phyloP scores from a whole-genome alignment of 2,797 vertebrate species.

The Premnoplex brunnescens region DNA sequence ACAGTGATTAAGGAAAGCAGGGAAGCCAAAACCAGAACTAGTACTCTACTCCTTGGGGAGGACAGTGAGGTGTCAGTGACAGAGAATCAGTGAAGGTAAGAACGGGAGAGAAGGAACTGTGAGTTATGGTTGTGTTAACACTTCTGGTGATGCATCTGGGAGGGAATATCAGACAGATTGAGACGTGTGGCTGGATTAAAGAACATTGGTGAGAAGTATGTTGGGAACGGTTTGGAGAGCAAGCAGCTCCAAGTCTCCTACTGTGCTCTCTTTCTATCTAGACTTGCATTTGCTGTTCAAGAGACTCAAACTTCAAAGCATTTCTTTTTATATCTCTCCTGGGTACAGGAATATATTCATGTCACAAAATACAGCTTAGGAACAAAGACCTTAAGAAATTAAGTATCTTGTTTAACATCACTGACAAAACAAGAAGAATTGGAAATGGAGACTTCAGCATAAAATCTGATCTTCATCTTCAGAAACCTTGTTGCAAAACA shows the following conservation, averaged over 20 bases:
- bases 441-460: background rate
- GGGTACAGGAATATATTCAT: background rate
- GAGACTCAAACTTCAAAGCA: background rate
- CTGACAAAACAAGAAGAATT: background rate
- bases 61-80: background rate
- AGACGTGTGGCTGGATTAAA: background rate
- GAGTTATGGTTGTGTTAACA: background rate
- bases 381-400: background rate
- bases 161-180: background rate
- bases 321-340: background rate
- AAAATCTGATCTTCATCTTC: background rate
- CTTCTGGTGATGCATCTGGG: background rate
- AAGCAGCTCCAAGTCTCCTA: background rate
- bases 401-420: background rate
- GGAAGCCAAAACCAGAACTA: background rate
- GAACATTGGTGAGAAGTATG: background rate
- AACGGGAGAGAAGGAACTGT: background rate
- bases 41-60: background rate
- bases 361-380: background rate
- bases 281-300: background rate
- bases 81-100: background rate
- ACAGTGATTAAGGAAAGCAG: background rate
- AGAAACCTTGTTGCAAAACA: background rate
- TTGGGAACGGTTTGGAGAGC: background rate
- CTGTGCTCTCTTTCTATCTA: background rate